Evolutionary conservation across 2,797 vertebrate genomes (phyloP).

Genomic region (Chromobotia macracanthus): DNA sequence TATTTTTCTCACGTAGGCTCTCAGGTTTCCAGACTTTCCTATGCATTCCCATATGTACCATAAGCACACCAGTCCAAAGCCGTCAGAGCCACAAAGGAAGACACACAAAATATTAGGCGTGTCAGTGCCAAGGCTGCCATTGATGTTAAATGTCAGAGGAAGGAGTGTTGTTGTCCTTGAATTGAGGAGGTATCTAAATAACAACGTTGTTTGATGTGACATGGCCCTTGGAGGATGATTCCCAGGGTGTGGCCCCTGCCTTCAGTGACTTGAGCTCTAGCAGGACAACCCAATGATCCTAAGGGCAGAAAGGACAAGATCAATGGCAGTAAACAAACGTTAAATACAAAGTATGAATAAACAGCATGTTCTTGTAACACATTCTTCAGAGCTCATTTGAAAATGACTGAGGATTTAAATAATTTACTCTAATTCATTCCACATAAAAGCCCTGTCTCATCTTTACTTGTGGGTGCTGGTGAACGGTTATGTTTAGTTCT

Average conservation of each 20-base stretch:
- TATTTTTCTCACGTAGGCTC: no score
- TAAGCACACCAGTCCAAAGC: conserved; percentile 12
- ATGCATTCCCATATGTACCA: not conserved
- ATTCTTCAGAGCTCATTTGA: not conserved
- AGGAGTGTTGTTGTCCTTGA: conserved; percentile 43
- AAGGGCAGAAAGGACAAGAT: conserved; percentile 10
- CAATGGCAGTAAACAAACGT: not conserved
- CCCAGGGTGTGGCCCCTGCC: not conserved
- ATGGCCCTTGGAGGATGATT: conserved; percentile 14
- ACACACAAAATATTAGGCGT: not conserved
- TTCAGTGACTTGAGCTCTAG: conserved; percentile 24
- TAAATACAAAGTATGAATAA: not conserved
- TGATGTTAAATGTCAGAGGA: conserved; percentile 54
- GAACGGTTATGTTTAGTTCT: not conserved
- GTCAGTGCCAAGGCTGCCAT: conserved; percentile 41
- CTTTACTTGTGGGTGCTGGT: conserved; percentile 4
- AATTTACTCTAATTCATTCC: not conserved
- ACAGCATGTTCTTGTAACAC: not conserved
- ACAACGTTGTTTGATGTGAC: conserved; percentile 8
- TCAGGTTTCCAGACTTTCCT: not conserved
- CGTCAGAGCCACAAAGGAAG: not conserved
- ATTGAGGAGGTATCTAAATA: conserved; percentile 40
- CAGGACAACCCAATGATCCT: not conserved
- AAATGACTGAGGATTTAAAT: conserved; percentile 8
- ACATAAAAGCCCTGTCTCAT: conserved; percentile 5